phyloP scores from a whole-genome alignment of 2,113 vertebrate genomes.

The Percopsis transmontana region DNA sequence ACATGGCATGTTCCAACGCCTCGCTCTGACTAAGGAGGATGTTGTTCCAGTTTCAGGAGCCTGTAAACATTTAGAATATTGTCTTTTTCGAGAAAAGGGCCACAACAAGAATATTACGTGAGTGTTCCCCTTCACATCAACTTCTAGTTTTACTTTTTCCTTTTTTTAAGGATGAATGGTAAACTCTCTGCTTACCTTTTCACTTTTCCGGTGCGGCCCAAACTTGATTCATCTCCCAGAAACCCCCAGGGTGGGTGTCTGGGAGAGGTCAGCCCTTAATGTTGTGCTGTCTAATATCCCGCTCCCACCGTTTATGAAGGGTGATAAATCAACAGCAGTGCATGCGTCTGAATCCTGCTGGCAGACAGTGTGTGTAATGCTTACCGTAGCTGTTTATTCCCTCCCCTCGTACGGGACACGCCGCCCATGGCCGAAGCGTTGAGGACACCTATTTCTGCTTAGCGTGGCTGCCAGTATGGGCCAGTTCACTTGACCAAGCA shows the following conservation, averaged over 20 bases:
- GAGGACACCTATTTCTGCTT: slow-evolving; percentile 71
- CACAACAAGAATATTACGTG: too few relatives aligned
- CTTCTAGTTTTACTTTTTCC: too few relatives aligned
- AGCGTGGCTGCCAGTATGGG: slow-evolving; percentile 65
- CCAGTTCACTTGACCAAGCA: slow-evolving; percentile 79
- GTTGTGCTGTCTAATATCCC: slow-evolving; percentile 6
- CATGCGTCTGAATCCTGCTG: slow-evolving; percentile 24
- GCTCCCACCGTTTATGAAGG: neutral
- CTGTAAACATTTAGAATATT: too few relatives aligned
- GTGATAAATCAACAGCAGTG: slow-evolving; percentile 20
- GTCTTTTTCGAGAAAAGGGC: too few relatives aligned
- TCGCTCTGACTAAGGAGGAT: too few relatives aligned
- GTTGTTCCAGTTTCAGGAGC: too few relatives aligned
- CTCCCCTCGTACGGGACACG: slow-evolving; percentile 29
- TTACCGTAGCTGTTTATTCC: slow-evolving; percentile 11
- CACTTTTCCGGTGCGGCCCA: neutral
- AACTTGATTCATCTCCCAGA: slow-evolving; percentile 8
- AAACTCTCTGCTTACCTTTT: neutral
- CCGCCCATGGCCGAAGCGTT: slow-evolving; percentile 27
- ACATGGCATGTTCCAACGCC: too few relatives aligned
- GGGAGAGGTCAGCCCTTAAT: slow-evolving; percentile 16
- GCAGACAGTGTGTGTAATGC: slow-evolving; percentile 18
- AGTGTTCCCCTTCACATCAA: too few relatives aligned
- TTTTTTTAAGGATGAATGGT: neutral
- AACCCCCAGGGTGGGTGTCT: slow-evolving; percentile 1